Percentiles rank a stretch among this genome's conserved stretches.
phyloP scores from a whole-genome alignment of 2,797 vertebrate species.

The Atherinosoma microstoma region DNA sequence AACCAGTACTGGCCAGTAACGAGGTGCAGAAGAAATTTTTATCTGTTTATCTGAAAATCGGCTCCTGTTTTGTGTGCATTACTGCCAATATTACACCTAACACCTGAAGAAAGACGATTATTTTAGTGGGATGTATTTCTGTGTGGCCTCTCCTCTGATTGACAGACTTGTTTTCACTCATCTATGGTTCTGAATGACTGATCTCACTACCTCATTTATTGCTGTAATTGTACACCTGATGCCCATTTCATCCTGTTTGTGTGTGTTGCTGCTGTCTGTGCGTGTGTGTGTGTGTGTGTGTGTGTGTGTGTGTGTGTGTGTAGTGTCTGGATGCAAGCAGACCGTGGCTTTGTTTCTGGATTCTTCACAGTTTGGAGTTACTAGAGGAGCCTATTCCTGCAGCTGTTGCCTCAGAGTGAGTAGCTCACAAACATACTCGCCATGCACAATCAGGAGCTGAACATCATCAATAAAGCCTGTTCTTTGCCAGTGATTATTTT shows the following conservation, averaged over 20 bases:
- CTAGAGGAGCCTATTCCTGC: conserved; percentile 91
- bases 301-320: conserved; percentile 8
- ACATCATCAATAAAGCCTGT: conserved; percentile 7
- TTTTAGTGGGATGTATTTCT: neutral
- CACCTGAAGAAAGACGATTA: neutral
- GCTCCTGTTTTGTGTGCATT: neutral
- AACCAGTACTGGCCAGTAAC: no score
- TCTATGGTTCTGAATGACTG: conserved; percentile 22
- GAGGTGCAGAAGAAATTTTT: neutral
- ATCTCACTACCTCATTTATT: conserved; percentile 7
- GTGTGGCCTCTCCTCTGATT: conserved; percentile 3
- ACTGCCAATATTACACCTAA: neutral
- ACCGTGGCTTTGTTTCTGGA: conserved; percentile 84
- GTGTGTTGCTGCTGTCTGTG: conserved; percentile 8
- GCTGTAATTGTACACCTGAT: conserved; percentile 46
- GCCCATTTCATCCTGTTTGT: conserved; percentile 31
- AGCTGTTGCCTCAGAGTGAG: conserved; percentile 91
- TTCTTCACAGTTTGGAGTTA: conserved; percentile 93
- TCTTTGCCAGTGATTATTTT: no score
- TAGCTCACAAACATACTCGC: conserved; percentile 27
- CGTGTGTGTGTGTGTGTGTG: conserved; percentile 24
- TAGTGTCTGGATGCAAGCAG: conserved; percentile 90
- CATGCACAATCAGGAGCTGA: neutral
- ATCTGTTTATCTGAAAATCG: conserved; percentile 26
- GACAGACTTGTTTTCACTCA: conserved; percentile 8